Base-by-base conservation (phyloP, 2,113 vertebrate species). In the Petroica traversi region DNA sequence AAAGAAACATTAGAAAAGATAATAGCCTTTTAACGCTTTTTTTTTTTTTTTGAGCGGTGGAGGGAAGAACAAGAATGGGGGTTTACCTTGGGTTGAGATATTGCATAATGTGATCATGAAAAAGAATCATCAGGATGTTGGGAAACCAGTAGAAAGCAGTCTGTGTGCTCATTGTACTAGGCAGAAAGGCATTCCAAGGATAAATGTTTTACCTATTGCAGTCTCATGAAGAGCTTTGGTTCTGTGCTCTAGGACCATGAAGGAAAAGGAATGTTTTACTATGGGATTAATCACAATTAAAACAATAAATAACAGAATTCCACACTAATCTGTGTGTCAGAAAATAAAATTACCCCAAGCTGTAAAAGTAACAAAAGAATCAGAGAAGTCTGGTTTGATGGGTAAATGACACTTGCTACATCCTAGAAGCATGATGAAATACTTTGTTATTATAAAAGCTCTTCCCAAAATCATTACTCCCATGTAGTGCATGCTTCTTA, bases 1-100 rank as follows among this genome's bases (percentile, higher is more conserved):
- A 31, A 85, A 58, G 18, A 87, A 64, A 91, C 69, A 89, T 15
- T 71, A 49, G 2, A 52, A 31, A 95, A 83, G 4, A n/a, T 33
- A 74, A 40, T 5, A 61, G 10, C 3, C 38, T 85, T 52, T 63
- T 29, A 52, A 84, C 23, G 3, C 1, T 29, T 18, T 51, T 16
- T 57, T 46, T 11, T 36, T 26, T 26, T 24, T 52, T 71, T 36
- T 55, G 38, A 9, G 4, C 4, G 5, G 2, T 2, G 16, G 1
- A n/a, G 3, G 4, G 25, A 2, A 9, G 36, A 13, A 14, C 15
- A 4, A 24, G 14, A 28, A 24, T 33, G 12, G 12, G 5, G 8
- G 11, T 93, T 94, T 29, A 66, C 14, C 88, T 89, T 20, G 25
- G 9, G 5, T 85, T 82, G 46, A 67, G 64, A 59, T 40, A 58